phyloP scores from a whole-genome alignment of 2,888 invertebrate species.

The Copidosoma aretas region DNA sequence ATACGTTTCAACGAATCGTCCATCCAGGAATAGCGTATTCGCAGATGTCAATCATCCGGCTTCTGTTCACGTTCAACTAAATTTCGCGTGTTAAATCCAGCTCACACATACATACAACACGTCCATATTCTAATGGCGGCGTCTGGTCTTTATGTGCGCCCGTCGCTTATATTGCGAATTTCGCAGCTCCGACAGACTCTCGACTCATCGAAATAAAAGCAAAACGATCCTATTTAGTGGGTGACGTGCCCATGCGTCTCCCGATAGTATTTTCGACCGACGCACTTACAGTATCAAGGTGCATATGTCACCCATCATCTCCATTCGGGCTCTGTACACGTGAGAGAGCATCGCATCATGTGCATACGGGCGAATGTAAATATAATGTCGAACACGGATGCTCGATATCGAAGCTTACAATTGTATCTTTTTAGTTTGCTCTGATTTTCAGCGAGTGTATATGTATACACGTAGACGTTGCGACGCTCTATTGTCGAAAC shows the following conservation, averaged over 20 bases:
- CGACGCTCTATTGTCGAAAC: conserved; percentile 18
- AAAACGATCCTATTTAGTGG: not conserved
- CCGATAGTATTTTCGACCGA: conserved; percentile 17
- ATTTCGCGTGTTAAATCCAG: conserved; percentile 1
- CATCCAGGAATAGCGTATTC: conserved; percentile 1
- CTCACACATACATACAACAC: not conserved
- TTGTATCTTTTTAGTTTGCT: conserved; percentile 25
- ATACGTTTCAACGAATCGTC: too few relatives aligned
- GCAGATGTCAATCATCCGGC: conserved; percentile 20
- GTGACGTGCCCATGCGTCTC: conserved; percentile 4
- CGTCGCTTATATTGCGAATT: conserved; percentile 32
- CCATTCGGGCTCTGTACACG: conserved; percentile 16
- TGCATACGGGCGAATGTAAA: not conserved
- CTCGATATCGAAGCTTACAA: conserved; percentile 18
- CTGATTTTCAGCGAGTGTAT: conserved; percentile 27
- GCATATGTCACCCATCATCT: conserved; percentile 21
- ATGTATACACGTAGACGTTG: conserved; percentile 17
- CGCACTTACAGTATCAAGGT: not conserved
- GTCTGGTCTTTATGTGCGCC: not conserved
- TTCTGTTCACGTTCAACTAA: not conserved
- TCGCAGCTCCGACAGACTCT: conserved; percentile 23
- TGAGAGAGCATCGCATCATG: conserved; percentile 6
- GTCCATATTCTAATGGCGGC: not conserved
- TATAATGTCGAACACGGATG: conserved; percentile 12
- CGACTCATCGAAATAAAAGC: conserved; percentile 20